Percentiles rank a stretch among this genome's conserved stretches.
These are phyloP conservation scores for Elaeidobius kamerunicus DNA, from an alignment of 2,888 invertebrate species.

Conservation along the genomic window DNA sequence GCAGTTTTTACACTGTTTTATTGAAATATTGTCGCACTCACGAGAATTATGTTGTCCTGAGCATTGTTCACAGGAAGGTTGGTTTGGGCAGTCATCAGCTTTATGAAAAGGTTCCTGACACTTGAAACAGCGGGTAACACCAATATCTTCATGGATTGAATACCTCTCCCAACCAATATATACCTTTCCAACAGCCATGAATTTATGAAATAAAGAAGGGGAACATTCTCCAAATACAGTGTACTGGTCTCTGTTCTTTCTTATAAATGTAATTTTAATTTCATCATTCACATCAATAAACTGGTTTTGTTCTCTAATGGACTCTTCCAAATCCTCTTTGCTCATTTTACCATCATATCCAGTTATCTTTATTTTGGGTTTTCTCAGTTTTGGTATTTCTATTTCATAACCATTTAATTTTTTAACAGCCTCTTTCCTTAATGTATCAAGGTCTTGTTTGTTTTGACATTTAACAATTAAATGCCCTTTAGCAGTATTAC, in stretches of 20 bases:
- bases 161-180: constrained; percentile 1
- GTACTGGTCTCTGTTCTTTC: not conserved
- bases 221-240: not conserved
- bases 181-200: not conserved
- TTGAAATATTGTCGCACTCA: constrained; percentile 5
- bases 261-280: not conserved
- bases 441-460: not conserved
- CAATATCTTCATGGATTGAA: constrained; percentile 7
- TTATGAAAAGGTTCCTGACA: constrained; percentile 17
- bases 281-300: not conserved
- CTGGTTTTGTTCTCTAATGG: not conserved
- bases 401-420: not conserved
- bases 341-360: not conserved
- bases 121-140: constrained; percentile 11
- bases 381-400: not conserved
- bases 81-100: constrained; percentile 3
- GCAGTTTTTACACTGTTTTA: constrained; percentile 12
- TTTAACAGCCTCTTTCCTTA: not conserved
- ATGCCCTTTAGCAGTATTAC: not conserved
- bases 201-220: not conserved
- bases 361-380: not conserved
- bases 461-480: not conserved
- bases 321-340: not conserved
- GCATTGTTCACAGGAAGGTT: constrained; percentile 4
- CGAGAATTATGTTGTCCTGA: not conserved